phyloP scores from a whole-genome alignment of 2,797 vertebrate genomes.

The Darevskia nairensis region DNA sequence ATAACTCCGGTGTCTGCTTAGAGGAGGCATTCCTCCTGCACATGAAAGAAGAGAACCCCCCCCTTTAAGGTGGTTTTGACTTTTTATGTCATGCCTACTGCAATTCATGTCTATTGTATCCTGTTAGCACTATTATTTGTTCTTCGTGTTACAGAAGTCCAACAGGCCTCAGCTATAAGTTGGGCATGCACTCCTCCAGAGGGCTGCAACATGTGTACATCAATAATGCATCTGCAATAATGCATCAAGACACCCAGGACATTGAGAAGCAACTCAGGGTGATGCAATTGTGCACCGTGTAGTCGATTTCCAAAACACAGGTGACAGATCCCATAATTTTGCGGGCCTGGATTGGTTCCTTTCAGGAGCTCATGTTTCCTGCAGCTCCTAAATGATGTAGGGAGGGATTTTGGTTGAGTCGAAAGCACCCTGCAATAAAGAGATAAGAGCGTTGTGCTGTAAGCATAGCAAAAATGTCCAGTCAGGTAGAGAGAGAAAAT shows the following conservation, averaged over 20 bases:
- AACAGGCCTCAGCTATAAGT: too few relatives aligned
- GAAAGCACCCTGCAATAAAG: conserved; percentile 45
- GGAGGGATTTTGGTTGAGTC: conserved; percentile 46
- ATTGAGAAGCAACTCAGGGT: not conserved
- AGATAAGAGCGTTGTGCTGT: conserved; percentile 23
- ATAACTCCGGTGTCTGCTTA: not conserved
- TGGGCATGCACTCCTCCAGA: too few relatives aligned
- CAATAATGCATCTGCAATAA: too few relatives aligned
- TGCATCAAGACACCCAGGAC: not conserved
- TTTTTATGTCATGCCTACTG: too few relatives aligned
- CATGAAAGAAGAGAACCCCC: too few relatives aligned
- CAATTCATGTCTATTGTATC: too few relatives aligned
- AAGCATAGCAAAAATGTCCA: conserved; percentile 40
- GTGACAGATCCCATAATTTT: conserved; percentile 4
- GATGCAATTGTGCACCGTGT: not conserved
- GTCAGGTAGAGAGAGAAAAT: not conserved
- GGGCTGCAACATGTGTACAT: not conserved
- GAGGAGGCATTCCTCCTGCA: too few relatives aligned
- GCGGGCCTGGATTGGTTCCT: not conserved
- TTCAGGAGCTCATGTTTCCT: conserved; percentile 21
- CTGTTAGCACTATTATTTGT: too few relatives aligned
- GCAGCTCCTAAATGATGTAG: conserved; percentile 7
- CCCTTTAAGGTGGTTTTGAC: too few relatives aligned
- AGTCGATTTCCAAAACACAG: not conserved
- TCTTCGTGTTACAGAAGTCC: too few relatives aligned